These are phyloP conservation scores for Todiramphus chloris DNA, from an alignment of 2,113 vertebrate genomes.

Conservation along the genomic window DNA sequence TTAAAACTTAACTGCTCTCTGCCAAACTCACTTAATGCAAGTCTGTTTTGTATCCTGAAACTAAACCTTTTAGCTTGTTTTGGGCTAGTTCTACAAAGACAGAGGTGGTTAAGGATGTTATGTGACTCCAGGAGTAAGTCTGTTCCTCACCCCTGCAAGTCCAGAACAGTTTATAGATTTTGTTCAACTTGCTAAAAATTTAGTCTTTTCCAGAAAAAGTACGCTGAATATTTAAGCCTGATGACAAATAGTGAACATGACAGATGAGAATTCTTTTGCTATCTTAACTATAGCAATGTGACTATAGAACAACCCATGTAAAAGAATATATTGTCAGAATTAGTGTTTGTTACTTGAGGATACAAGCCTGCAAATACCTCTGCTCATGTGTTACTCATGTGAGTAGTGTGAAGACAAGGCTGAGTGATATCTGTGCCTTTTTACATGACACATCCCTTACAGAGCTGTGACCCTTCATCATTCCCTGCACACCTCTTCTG, in stretches of 20 bases:
- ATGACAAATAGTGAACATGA: neutral
- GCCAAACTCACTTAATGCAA: neutral
- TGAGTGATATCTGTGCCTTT: conserved; percentile 25
- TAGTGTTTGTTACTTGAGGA: neutral
- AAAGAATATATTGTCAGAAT: neutral
- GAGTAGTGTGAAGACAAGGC: conserved; percentile 9
- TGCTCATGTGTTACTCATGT: neutral
- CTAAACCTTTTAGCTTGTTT: neutral
- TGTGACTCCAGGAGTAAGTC: neutral
- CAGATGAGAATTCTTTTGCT: neutral
- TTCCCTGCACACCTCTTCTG: neutral
- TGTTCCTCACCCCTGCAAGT: neutral
- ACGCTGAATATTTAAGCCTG: neutral
- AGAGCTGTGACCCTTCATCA: neutral
- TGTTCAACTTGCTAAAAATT: neutral
- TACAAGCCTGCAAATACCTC: neutral
- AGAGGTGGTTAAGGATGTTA: neutral
- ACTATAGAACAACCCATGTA: neutral
- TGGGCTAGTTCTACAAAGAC: neutral
- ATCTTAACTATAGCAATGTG: neutral
- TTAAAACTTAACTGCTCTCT: neutral
- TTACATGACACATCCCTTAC: neutral
- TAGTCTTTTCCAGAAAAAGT: neutral
- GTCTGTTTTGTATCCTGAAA: neutral
- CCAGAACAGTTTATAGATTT: neutral